phyloP scores from a whole-genome alignment of 2,797 vertebrate genomes.

The Tokudaia tokunoshimensis region DNA sequence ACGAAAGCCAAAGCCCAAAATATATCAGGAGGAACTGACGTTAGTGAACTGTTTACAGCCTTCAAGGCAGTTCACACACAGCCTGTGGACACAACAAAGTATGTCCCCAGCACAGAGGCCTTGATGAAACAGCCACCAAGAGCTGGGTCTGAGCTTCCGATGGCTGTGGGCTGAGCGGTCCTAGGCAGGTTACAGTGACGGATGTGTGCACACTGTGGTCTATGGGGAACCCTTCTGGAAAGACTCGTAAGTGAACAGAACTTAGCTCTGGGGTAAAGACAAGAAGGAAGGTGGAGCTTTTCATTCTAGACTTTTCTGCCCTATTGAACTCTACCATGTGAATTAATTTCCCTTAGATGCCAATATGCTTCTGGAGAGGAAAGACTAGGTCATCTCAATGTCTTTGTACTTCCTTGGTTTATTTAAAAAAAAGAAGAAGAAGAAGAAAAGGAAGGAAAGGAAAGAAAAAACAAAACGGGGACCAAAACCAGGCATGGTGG shows the following conservation, averaged over 20 bases:
- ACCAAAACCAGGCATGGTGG: neutral
- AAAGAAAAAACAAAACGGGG: neutral
- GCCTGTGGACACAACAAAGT: too few relatives aligned
- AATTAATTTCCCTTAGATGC: neutral
- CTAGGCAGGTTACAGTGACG: neutral
- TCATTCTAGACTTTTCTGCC: neutral
- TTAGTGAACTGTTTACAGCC: too few relatives aligned
- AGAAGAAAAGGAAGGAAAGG: fast-evolving
- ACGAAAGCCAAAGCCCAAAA: neutral
- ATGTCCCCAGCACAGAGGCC: neutral
- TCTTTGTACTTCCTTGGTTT: neutral
- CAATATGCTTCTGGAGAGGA: neutral
- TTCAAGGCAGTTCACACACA: fast-evolving
- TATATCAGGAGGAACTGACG: fast-evolving
- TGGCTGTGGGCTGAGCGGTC: neutral
- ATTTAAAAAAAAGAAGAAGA: neutral
- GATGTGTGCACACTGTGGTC: neutral
- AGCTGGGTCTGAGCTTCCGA: too few relatives aligned
- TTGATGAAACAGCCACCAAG: neutral
- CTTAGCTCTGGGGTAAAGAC: neutral
- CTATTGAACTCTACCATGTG: neutral
- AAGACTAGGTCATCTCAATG: neutral
- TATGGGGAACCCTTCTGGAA: neutral
- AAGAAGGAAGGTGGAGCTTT: neutral
- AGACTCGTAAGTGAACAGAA: neutral